Conservation (phyloP, 2,888 invertebrate species). For the Scaptomyza polygonia region DNA sequence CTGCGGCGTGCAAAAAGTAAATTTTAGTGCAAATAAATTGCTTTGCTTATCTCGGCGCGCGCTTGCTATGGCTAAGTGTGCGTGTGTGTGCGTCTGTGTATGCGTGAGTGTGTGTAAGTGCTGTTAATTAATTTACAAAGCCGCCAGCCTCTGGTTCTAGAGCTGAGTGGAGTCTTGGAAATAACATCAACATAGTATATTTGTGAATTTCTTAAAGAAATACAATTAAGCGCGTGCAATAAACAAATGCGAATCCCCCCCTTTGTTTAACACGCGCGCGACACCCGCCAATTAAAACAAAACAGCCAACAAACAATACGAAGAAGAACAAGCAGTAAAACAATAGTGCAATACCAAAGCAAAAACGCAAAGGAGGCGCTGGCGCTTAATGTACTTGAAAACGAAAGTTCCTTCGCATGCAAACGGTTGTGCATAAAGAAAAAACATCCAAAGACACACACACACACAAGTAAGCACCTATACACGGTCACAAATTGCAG, state of each 20-base stretch:
- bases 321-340: constrained; percentile 15
- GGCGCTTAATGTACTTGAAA: constrained; percentile 63
- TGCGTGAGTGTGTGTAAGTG: constrained; percentile 49
- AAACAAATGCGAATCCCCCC: constrained; percentile 37
- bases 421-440: constrained; percentile 50
- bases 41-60: constrained; percentile 74
- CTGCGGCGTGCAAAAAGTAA: constrained; percentile 72
- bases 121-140: constrained; percentile 75
- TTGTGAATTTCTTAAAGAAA: constrained; percentile 40
- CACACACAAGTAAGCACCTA: constrained; percentile 5
- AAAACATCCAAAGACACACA: constrained; percentile 21
- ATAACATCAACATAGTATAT: constrained; percentile 43
- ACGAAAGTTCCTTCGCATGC: constrained; percentile 76
- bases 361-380: constrained; percentile 29
- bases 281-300: constrained; percentile 15
- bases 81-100: constrained; percentile 34
- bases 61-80: constrained; percentile 57
- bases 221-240: constrained; percentile 43
- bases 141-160: constrained; percentile 37
- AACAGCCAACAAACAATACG: constrained; percentile 17
- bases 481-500: background rate
- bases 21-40: constrained; percentile 81
- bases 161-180: constrained; percentile 42
- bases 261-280: constrained; percentile 40
- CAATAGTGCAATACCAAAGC: constrained; percentile 11